A percentile compares a stretch with the other conserved stretches of the same genome.
Evolutionary conservation across 2,113 vertebrate species (phyloP).

Genomic region (Saccopteryx leptura): DNA sequence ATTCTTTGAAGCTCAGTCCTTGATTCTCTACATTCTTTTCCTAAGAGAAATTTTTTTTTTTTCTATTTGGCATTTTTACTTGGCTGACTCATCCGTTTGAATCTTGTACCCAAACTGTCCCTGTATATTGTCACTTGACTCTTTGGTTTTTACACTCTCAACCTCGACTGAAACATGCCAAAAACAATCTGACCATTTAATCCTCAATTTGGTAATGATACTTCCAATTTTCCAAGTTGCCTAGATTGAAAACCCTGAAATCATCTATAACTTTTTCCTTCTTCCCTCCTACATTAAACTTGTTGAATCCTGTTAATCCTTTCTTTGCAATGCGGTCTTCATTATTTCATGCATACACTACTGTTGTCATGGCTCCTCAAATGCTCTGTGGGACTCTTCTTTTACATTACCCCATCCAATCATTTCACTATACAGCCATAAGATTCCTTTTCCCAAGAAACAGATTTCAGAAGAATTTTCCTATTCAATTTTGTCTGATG

Average conservation of each 20-base stretch:
- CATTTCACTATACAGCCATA: background rate
- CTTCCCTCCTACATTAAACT: background rate
- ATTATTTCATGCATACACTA: background rate
- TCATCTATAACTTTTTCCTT: background rate
- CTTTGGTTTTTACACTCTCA: slow-evolving; percentile 21
- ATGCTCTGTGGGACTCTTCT: background rate
- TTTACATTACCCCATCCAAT: background rate
- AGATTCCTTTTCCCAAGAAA: background rate
- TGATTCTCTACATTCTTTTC: slow-evolving; percentile 21
- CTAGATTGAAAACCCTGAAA: slow-evolving; percentile 7
- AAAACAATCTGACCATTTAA: background rate
- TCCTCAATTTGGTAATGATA: background rate
- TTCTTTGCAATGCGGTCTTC: slow-evolving; percentile 7
- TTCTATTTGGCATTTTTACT: slow-evolving; percentile 29
- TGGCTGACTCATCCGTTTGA: slow-evolving; percentile 20
- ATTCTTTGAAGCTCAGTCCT: slow-evolving; percentile 15
- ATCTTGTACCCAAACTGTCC: background rate
- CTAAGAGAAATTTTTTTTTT: slow-evolving; percentile 2
- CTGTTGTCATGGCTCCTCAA: background rate
- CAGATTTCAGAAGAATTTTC: slow-evolving; percentile 34
- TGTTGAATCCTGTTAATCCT: background rate
- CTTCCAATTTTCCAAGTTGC: slow-evolving; percentile 14
- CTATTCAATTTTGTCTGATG: slow-evolving; percentile 7
- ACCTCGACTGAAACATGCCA: background rate
- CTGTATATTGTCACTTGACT: background rate